These are phyloP conservation scores for Macropis europaea DNA, from an alignment of 2,888 invertebrate genomes.

Conservation along the genomic window DNA sequence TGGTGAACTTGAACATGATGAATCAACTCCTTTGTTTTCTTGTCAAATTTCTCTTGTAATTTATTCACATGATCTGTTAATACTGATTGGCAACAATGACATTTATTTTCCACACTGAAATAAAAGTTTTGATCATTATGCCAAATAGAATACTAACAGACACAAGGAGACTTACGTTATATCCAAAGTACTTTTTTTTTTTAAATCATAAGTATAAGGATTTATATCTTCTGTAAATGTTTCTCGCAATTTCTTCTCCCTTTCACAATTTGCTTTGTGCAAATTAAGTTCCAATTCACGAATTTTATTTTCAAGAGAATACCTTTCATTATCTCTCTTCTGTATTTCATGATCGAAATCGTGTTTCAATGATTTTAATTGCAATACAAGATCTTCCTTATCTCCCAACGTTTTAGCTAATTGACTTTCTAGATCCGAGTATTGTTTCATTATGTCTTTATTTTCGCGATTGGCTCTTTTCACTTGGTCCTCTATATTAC, in stretches of 20 bases:
- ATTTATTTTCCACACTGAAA: constrained; percentile 48
- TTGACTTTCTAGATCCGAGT: constrained; percentile 69
- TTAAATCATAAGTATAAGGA: constrained; percentile 69
- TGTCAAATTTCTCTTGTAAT: constrained; percentile 72
- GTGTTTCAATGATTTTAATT: constrained; percentile 82
- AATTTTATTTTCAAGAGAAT: constrained; percentile 78
- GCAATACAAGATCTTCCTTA: constrained; percentile 82
- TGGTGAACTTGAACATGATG: constrained; percentile 83
- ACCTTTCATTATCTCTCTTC: constrained; percentile 83
- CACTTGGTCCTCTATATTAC: constrained; percentile 64
- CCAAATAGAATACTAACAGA: neutral
- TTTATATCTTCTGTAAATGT: constrained; percentile 70
- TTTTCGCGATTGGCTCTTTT: constrained; percentile 68
- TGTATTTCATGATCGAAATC: constrained; percentile 82
- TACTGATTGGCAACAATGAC: constrained; percentile 41
- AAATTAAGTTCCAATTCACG: constrained; percentile 78
- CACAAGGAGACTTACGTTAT: constrained; percentile 58
- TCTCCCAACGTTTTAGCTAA: constrained; percentile 69
- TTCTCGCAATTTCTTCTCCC: constrained; percentile 69
- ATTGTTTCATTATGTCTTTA: constrained; percentile 70
- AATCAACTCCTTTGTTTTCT: constrained; percentile 82
- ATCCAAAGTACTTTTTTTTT: constrained; percentile 53
- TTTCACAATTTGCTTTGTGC: constrained; percentile 70
- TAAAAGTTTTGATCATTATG: neutral
- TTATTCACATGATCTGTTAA: constrained; percentile 50